Evolutionary conservation across 2,113 vertebrate species (phyloP).

Genomic region (Labeo rohita): DNA sequence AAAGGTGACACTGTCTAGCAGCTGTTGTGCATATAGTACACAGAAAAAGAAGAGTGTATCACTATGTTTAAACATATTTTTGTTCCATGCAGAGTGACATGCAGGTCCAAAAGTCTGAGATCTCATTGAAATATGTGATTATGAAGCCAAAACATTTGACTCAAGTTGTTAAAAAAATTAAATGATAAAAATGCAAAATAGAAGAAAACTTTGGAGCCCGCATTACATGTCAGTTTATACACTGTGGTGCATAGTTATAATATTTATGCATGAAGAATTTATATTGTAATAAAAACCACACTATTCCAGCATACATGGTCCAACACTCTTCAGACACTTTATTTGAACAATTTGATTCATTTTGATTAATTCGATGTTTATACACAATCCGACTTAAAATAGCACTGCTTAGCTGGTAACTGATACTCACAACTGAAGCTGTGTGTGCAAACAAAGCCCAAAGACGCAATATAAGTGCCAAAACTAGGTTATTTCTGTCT

Average conservation of each 20-base stretch:
- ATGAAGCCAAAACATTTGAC: too few relatives aligned
- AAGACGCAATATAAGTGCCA: background rate
- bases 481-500: constrained; percentile 24
- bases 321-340: background rate
- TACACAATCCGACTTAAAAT: background rate
- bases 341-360: background rate
- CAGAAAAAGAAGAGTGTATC: background rate
- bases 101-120: background rate
- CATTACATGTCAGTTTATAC: too few relatives aligned
- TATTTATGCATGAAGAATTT: background rate
- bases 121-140: background rate
- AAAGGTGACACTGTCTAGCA: constrained; percentile 47
- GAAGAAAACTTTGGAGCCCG: too few relatives aligned
- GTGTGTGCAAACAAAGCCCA: background rate
- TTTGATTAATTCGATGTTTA: background rate
- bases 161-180: too few relatives aligned
- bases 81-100: background rate
- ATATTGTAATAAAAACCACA: background rate
- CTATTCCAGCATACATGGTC: background rate
- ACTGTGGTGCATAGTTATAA: background rate
- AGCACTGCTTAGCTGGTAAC: background rate
- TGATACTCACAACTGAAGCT: background rate
- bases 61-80: background rate
- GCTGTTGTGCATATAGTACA: constrained; percentile 35
- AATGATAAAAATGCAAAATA: too few relatives aligned